Evolutionary conservation across 2,113 vertebrate genomes (phyloP).

Genomic region (Dicaeum eximium): DNA sequence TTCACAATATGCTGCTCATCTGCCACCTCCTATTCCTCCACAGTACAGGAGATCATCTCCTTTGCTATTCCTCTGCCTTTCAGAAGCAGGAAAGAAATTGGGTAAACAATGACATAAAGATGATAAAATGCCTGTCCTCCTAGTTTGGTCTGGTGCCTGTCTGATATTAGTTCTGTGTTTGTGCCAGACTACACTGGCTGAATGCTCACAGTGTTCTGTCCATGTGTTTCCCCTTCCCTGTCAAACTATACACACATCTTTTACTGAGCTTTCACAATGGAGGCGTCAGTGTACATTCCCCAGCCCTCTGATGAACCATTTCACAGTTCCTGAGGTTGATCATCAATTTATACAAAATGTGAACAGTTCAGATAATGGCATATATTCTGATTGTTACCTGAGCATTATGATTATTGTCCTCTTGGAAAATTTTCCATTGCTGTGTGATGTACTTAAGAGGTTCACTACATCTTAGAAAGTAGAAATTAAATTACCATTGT

Average conservation of each 20-base stretch:
- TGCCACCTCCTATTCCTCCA: background rate
- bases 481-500: background rate
- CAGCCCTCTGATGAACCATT: background rate
- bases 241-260: background rate
- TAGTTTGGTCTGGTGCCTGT: background rate
- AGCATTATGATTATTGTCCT: background rate
- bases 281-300: background rate
- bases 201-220: background rate
- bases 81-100: background rate
- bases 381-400: background rate
- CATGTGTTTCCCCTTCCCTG: background rate
- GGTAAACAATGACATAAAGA: background rate
- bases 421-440: background rate
- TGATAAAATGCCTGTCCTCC: background rate
- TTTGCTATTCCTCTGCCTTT: background rate
- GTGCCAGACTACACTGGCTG: background rate
- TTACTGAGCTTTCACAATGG: background rate
- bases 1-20: background rate
- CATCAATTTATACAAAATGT: background rate
- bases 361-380: background rate
- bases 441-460: background rate
- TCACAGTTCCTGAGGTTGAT: background rate
- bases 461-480: background rate
- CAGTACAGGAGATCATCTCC: background rate
- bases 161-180: background rate